phyloP scores from a whole-genome alignment of 1,140 invertebrate species.

The Pinna nobilis region DNA sequence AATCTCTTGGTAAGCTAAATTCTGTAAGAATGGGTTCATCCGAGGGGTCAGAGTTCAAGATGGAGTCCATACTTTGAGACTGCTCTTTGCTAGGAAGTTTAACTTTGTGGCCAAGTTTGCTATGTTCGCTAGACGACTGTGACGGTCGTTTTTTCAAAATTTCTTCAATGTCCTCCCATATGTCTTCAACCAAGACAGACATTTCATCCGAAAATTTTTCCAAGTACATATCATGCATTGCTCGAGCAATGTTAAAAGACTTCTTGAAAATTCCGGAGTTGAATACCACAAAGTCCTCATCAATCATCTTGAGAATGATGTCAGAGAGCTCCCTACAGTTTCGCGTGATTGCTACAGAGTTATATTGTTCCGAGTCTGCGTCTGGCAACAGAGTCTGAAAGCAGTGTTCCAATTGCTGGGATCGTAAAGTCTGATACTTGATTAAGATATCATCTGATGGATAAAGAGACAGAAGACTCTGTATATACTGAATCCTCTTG shows the following conservation, averaged over 20 bases:
- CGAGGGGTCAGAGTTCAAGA: constrained; percentile 33
- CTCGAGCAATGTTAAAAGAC: constrained; percentile 54
- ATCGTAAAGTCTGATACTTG: constrained; percentile 53
- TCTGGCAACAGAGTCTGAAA: constrained; percentile 62
- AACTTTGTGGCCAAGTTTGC: neutral
- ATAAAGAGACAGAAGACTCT: constrained; percentile 61
- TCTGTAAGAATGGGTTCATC: constrained; percentile 6
- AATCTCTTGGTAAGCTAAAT: constrained; percentile 39
- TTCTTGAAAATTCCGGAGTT: constrained; percentile 65
- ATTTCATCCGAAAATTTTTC: constrained; percentile 71
- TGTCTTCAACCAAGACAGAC: constrained; percentile 66
- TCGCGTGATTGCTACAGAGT: constrained; percentile 58
- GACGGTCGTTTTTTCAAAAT: constrained; percentile 46
- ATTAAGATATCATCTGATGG: constrained; percentile 59
- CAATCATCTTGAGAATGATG: constrained; percentile 67
- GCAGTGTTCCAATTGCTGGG: constrained; percentile 62
- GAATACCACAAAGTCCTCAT: constrained; percentile 68
- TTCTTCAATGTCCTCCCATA: constrained; percentile 65
- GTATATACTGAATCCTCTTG: constrained; percentile 60
- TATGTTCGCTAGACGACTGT: constrained; percentile 31
- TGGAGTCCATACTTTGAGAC: constrained; percentile 59
- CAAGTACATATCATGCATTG: constrained; percentile 67
- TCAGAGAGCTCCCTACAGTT: constrained; percentile 61
- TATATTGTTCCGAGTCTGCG: constrained; percentile 54
- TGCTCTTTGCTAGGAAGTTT: constrained; percentile 22